Base-by-base conservation (phyloP, 2,113 vertebrate species). In the Perca schrenkii region DNA sequence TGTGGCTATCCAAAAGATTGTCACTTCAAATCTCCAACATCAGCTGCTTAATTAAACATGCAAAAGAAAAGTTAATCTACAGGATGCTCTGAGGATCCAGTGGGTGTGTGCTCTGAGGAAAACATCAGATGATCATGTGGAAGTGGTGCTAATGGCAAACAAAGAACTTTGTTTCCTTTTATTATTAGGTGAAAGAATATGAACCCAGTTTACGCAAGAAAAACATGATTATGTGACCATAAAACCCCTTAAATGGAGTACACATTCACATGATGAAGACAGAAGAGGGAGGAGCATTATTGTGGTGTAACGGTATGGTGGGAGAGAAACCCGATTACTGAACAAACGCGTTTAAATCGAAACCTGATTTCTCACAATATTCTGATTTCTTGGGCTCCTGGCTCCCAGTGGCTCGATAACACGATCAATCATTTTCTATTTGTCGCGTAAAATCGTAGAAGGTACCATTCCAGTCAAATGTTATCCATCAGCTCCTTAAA, bases 261-360 rank as follows among this genome's bases (percentile, higher is more conserved):
- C 0, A 19, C 11, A 64, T 69, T 62, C 0, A 47, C 76, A 80
- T 75, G 4, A 81, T 66, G 85, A 88, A 83, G 40, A 52, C 60
- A 21, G 36, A 58, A 17, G 19, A 2, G 62, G 82, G 79, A 72
- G 75, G 60, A 71, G 69, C 16, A 6, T n/a, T 34, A 13, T 7
- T 68, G 71, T 64, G 21, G 61, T 47, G 61, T 47, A 73, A 21
- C 10, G 49, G 15, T 25, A 13, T 10, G 25, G 22, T 46, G 57
- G 63, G 34, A 50, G 28, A 31, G 21, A 75, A 70, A 74, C 19
- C 31, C 21, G 52, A 60, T 34, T 63, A 43, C 17, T 40, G 31
- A 21, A 28, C 14, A 36, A 6, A 34, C 4, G 8, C 15, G 19
- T 56, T 21, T 0, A 34, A 47, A 69, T 52, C 5, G 21, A 68